Base-by-base conservation (phyloP, 2,113 vertebrate species). In the Scytalopus superciliaris region DNA sequence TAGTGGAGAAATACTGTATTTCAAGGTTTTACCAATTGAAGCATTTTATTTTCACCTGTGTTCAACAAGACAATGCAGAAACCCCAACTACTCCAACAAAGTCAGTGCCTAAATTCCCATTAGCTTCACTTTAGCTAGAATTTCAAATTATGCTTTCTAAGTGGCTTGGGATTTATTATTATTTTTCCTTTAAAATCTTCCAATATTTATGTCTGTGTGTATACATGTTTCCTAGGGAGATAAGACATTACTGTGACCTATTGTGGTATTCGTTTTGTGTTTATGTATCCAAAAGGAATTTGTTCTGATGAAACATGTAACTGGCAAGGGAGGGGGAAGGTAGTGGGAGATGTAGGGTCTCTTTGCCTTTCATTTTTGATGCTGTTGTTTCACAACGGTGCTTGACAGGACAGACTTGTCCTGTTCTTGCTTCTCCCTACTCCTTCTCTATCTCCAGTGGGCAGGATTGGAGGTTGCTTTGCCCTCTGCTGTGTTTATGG, bases 351-450 rank as follows among this genome's bases (percentile, higher is more conserved):
- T 18, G 7, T 75, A 76, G 74, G 9, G 15, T 89, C 21, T 86
- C 25, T 64, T 86, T 93, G 25, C 66, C 39, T 89, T 92, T 92
- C 30, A 39, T 91, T 93, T 92, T 90, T 77, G 40, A 84, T 49
- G 72, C 49, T 90, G 19, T 19, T 82, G 62, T 90, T 87, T 62
- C n/a, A 59, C 25, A 39, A 49, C 57, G 31, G 18, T 84, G 18
- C 35, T 86, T 66, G 21, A n/a, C 9, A 35, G 50, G 24, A 40
- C 9, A 72, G 49, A 39, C n/a, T 62, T 42, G 31, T 66, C 22
- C 28, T 56, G 9, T 68, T 28, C 37, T 45, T 68, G 14, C 33
- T 79, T 60, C 37, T 76, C 23, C 14, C 17, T 42, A 5, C 44
- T 78, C 40, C 21, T 80, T 82, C 6, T 4, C 22, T 60, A 85